Evolutionary conservation across 2,888 invertebrate species (phyloP).

Genomic region (Andrena camellia): DNA sequence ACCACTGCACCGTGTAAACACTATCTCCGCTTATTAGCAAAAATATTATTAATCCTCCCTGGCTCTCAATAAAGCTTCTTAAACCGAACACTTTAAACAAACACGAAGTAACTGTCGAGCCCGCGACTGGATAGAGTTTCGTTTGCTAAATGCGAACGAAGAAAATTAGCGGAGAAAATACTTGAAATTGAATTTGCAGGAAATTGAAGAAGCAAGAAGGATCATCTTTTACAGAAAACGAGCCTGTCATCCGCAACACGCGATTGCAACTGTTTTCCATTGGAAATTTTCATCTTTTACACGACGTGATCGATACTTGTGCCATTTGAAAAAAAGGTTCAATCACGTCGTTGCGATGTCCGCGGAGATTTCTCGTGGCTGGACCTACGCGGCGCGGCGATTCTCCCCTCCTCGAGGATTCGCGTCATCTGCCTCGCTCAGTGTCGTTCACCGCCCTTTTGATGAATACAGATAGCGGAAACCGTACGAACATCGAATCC

Average conservation of each 20-base stretch:
- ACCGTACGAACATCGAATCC: conserved; percentile 38
- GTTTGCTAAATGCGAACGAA: no score
- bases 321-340: background rate
- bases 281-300: no score
- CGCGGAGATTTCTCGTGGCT: conserved; percentile 4
- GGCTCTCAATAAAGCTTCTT: background rate
- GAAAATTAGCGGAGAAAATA: no score
- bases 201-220: no score
- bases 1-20: background rate
- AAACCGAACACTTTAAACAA: background rate
- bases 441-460: conserved; percentile 24
- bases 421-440: conserved; percentile 4
- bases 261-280: no score
- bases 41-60: conserved; percentile 3
- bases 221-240: no score
- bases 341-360: background rate
- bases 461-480: conserved; percentile 36
- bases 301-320: no score
- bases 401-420: background rate
- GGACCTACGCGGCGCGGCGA: background rate
- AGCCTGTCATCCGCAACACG: no score
- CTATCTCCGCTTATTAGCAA: conserved; percentile 7
- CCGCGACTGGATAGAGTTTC: background rate
- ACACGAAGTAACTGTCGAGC: background rate
- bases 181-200: no score